Conservation (phyloP, 2,888 invertebrate genomes). For the Leucozona laternaria region DNA sequence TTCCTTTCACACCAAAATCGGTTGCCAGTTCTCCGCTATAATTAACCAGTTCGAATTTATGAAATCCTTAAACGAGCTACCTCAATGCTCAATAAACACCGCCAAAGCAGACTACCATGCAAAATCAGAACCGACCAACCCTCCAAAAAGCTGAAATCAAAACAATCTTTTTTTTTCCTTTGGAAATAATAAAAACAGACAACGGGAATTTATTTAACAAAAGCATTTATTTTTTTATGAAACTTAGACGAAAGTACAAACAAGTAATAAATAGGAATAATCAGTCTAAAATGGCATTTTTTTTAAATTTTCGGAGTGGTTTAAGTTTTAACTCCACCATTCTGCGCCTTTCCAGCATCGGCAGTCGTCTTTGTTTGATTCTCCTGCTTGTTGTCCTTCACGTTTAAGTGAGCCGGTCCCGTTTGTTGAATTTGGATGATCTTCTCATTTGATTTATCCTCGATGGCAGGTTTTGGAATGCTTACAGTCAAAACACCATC, state of each 20-base stretch:
- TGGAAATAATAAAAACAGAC: too few relatives aligned
- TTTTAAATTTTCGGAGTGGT: background rate
- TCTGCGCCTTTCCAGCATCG: slow-evolving; percentile 69
- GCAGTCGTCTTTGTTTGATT: slow-evolving; percentile 44
- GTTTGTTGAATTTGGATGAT: slow-evolving; percentile 86
- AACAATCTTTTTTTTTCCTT: too few relatives aligned
- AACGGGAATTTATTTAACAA: too few relatives aligned
- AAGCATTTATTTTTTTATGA: background rate
- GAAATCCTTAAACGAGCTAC: too few relatives aligned
- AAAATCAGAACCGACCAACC: too few relatives aligned
- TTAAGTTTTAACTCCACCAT: slow-evolving; percentile 39
- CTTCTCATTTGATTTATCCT: slow-evolving; percentile 84
- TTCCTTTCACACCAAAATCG: too few relatives aligned
- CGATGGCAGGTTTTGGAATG: slow-evolving; percentile 85
- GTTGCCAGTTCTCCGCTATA: too few relatives aligned
- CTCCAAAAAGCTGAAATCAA: too few relatives aligned
- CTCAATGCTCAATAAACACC: too few relatives aligned
- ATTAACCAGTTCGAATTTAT: too few relatives aligned
- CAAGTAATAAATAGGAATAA: background rate
- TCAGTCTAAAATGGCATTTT: slow-evolving; percentile 70
- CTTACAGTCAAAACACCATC: slow-evolving; percentile 90
- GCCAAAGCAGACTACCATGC: too few relatives aligned
- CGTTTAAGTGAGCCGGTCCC: slow-evolving; percentile 85
- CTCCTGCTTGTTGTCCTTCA: slow-evolving; percentile 83
- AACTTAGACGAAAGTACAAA: background rate